These are phyloP conservation scores for Mastigias papua DNA, from an alignment of 30 jellyfish, hydroid and myxozoan species.

Conservation along the genomic window DNA sequence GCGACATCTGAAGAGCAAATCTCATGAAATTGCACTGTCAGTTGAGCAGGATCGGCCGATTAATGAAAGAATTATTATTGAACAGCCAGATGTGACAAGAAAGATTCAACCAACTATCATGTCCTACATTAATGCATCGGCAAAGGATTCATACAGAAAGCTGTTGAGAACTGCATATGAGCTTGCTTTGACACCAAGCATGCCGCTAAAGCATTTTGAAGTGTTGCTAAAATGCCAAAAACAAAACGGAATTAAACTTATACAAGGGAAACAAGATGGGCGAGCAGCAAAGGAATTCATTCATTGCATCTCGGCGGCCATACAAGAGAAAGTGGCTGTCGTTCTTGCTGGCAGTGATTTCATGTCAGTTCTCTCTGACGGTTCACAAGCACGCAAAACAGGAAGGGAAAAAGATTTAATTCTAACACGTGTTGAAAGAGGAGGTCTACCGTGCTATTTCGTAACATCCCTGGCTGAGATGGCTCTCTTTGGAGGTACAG, in stretches of 20 bases:
- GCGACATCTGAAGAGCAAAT: too few relatives aligned
- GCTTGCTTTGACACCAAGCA: conserved; percentile 53
- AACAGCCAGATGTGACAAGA: conserved; percentile 26
- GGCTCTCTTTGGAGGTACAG: conserved; percentile 61
- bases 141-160: conserved; percentile 47
- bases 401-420: conserved; percentile 39
- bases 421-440: conserved; percentile 31
- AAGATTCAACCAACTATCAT: conserved; percentile 39
- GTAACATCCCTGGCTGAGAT: conserved; percentile 47
- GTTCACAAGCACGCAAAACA: conserved; percentile 55
- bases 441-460: conserved; percentile 53
- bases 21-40: too few relatives aligned
- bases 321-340: conserved; percentile 37
- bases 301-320: conserved; percentile 35
- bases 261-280: conserved; percentile 53
- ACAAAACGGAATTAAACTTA: conserved; percentile 32
- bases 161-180: conserved; percentile 60
- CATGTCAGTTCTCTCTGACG: conserved; percentile 57
- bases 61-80: conserved; percentile 10
- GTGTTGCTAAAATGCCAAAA: conserved; percentile 49
- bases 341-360: conserved; percentile 40
- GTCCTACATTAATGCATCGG: conserved; percentile 33
- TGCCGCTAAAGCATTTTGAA: conserved; percentile 59
- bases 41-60: conserved; percentile 31
- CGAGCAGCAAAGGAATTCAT: conserved; percentile 50